A percentile compares a stretch with the other conserved stretches of the same genome.
These are phyloP conservation scores for Malurus melanocephalus DNA, from an alignment of 2,113 vertebrate genomes.

Conservation along the genomic window DNA sequence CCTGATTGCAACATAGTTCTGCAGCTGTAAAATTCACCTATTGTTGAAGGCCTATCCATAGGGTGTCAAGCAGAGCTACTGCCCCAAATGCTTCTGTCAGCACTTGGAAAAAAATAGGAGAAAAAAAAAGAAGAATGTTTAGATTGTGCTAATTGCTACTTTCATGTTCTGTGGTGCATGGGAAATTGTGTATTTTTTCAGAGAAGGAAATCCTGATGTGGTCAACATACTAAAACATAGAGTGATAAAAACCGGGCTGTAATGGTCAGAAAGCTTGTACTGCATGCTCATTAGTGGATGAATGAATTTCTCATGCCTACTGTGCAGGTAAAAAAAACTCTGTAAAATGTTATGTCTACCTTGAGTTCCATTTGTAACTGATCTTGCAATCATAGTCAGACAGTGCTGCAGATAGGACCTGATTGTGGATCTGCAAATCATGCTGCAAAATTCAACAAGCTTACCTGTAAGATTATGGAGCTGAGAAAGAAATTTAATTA, in stretches of 20 bases:
- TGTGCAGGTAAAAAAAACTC: background rate
- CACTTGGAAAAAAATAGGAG: background rate
- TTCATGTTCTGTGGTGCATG: background rate
- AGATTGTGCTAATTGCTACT: background rate
- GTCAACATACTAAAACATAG: background rate
- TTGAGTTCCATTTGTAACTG: background rate
- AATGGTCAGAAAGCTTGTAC: background rate
- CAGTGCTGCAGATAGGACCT: background rate
- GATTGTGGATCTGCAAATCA: background rate
- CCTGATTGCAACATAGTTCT: background rate
- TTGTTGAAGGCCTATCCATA: background rate
- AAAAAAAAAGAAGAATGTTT: background rate
- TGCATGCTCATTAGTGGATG: background rate
- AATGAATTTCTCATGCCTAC: background rate
- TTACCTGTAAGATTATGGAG: background rate
- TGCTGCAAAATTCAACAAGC: background rate
- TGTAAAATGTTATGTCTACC: background rate
- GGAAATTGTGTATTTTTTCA: background rate
- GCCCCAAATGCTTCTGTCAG: background rate
- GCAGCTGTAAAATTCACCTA: background rate
- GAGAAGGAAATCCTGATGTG: background rate
- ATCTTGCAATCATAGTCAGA: background rate
- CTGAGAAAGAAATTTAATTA: background rate
- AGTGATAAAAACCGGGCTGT: background rate
- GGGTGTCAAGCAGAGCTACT: background rate